Percentiles rank a stretch among this genome's conserved stretches.
phyloP scores from a whole-genome alignment of 2,888 invertebrate species.

The Iselma pallidipennis region DNA sequence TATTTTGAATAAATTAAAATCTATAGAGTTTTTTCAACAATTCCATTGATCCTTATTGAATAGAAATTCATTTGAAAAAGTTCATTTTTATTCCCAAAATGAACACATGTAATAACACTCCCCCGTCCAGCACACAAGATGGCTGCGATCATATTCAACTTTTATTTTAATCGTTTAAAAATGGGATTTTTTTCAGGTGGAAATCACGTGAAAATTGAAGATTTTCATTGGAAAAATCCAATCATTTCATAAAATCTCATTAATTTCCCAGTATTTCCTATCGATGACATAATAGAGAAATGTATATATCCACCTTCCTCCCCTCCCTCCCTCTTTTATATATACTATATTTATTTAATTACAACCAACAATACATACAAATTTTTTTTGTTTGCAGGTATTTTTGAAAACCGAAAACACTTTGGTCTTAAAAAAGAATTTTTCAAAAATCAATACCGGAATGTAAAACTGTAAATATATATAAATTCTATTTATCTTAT shows the following conservation, averaged over 20 bases:
- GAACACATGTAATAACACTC: constrained; percentile 59
- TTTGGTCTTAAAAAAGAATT: background rate
- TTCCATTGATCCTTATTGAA: too few relatives aligned
- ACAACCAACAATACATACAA: constrained; percentile 12
- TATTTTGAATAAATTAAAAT: background rate
- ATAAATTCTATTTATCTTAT: too few relatives aligned
- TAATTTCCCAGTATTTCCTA: background rate
- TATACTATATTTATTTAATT: constrained; percentile 5
- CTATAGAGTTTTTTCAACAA: too few relatives aligned
- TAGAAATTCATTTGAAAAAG: background rate
- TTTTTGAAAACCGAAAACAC: background rate
- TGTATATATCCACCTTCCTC: background rate
- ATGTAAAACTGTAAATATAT: too few relatives aligned
- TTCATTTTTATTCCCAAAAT: constrained; percentile 47
- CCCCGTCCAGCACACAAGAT: constrained; percentile 57
- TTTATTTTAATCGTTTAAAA: constrained; percentile 57
- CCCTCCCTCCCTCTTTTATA: background rate
- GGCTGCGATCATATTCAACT: constrained; percentile 56
- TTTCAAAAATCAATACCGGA: background rate
- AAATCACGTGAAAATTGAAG: background rate
- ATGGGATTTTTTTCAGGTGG: constrained; percentile 7
- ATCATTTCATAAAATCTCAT: background rate
- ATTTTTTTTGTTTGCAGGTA: constrained; percentile 5
- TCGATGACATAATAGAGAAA: background rate
- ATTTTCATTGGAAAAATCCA: background rate